Evolutionary conservation across 2,113 vertebrate genomes (phyloP).

Genomic region (Seriola dumerili): DNA sequence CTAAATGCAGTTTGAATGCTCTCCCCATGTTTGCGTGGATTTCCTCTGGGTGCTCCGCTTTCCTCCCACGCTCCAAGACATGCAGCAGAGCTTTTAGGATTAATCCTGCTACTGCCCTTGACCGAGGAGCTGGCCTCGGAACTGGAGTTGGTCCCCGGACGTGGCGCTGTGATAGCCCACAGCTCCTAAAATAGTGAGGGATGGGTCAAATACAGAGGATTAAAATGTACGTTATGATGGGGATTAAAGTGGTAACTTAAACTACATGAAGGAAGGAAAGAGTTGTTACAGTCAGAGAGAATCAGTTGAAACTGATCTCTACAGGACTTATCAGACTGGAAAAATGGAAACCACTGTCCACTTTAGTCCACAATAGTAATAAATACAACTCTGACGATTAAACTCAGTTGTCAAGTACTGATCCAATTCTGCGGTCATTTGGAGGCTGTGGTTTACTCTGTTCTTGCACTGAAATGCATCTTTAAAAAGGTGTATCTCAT

Average conservation of each 20-base stretch:
- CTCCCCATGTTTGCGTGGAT: constrained; percentile 75
- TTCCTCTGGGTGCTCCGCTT: constrained; percentile 50
- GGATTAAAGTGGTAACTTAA: constrained; percentile 7
- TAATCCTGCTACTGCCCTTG: constrained; percentile 67
- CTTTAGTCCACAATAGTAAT: not conserved
- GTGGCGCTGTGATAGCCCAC: constrained; percentile 75
- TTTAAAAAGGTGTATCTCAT: not conserved
- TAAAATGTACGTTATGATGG: constrained; percentile 1
- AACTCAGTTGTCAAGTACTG: not conserved
- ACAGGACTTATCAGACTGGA: not conserved
- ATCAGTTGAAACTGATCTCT: not conserved
- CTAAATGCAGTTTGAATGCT: constrained; percentile 72
- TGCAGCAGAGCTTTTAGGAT: constrained; percentile 55
- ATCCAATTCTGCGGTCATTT: not conserved
- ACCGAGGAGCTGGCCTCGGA: constrained; percentile 54
- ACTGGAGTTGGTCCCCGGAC: constrained; percentile 74
- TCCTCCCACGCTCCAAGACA: constrained; percentile 73
- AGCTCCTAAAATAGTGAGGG: constrained; percentile 68
- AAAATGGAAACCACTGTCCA: not conserved
- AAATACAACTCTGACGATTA: not conserved
- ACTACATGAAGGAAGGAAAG: not conserved
- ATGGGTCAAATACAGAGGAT: constrained; percentile 25
- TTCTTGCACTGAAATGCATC: not conserved
- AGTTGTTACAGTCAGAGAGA: not conserved
- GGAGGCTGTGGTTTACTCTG: not conserved